Percentiles rank a stretch among this genome's conserved stretches.
phyloP scores from a whole-genome alignment of 2,797 vertebrate species.

The Tinamus major region DNA sequence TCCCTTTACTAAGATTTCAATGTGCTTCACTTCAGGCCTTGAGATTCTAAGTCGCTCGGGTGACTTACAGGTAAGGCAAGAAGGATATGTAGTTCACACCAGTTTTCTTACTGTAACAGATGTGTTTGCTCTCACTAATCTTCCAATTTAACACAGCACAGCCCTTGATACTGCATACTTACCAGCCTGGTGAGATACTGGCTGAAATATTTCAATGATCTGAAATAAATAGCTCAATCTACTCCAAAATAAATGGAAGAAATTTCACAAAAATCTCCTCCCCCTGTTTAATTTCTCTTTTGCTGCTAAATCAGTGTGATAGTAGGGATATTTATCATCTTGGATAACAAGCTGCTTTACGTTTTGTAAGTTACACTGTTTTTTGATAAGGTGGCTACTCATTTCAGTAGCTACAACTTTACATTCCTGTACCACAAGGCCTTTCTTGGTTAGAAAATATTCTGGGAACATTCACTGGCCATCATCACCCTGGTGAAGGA shows the following conservation, averaged over 20 bases:
- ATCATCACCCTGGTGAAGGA: background rate
- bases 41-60: background rate
- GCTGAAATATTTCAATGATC: background rate
- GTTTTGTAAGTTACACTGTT: accelerated
- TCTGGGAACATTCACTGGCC: background rate
- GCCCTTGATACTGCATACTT: background rate
- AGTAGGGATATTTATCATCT: background rate
- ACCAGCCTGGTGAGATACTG: background rate
- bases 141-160: background rate
- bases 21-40: background rate
- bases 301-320: background rate
- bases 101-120: background rate
- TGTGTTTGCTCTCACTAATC: background rate
- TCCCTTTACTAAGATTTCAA: background rate
- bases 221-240: background rate
- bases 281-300: background rate
- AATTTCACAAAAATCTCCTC: background rate
- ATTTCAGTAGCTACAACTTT: background rate
- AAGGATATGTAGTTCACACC: background rate
- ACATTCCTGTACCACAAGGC: background rate
- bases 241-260: background rate
- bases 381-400: background rate
- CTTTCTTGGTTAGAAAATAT: background rate
- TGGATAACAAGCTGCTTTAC: background rate
- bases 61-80: background rate